Conservation (phyloP, 2,797 vertebrate genomes). For the Macropodus opercularis region DNA sequence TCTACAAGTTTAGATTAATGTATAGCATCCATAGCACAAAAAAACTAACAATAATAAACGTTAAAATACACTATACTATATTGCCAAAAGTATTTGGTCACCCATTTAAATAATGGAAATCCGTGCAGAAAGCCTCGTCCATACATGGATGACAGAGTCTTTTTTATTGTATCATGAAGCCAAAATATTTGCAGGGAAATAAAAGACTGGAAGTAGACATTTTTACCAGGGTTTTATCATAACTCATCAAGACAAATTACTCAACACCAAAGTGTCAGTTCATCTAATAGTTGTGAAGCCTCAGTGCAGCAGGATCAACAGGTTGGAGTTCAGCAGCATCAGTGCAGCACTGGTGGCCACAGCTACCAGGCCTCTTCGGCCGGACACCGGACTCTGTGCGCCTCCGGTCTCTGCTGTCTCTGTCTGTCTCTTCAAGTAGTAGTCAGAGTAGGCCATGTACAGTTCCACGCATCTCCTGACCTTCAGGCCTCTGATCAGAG, state of each 20-base stretch:
- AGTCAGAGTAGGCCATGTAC: slow-evolving; percentile 71
- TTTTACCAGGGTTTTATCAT: neutral
- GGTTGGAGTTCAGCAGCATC: slow-evolving; percentile 47
- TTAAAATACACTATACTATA: too few species aligned
- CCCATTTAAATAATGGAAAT: too few species aligned
- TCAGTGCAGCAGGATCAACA: slow-evolving; percentile 42
- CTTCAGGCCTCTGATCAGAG: slow-evolving; percentile 77
- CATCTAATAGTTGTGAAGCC: neutral
- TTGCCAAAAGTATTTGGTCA: too few species aligned
- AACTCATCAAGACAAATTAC: neutral
- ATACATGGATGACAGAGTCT: too few species aligned
- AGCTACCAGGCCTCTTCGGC: slow-evolving; percentile 26
- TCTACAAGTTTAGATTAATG: too few species aligned
- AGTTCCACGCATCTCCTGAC: slow-evolving; percentile 68
- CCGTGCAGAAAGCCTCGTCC: too few species aligned
- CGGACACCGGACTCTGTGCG: slow-evolving; percentile 16
- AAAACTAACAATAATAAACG: too few species aligned
- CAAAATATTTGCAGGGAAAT: neutral
- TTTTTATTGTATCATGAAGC: too few species aligned
- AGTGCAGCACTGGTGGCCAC: slow-evolving; percentile 32
- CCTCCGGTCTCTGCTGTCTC: neutral
- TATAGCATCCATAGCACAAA: too few species aligned
- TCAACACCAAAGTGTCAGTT: neutral
- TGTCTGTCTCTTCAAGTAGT: slow-evolving; percentile 36
- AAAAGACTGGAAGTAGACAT: too few species aligned